These are phyloP conservation scores for Orius laevigatus DNA, from an alignment of 1,140 invertebrate species.

Conservation along the genomic window DNA sequence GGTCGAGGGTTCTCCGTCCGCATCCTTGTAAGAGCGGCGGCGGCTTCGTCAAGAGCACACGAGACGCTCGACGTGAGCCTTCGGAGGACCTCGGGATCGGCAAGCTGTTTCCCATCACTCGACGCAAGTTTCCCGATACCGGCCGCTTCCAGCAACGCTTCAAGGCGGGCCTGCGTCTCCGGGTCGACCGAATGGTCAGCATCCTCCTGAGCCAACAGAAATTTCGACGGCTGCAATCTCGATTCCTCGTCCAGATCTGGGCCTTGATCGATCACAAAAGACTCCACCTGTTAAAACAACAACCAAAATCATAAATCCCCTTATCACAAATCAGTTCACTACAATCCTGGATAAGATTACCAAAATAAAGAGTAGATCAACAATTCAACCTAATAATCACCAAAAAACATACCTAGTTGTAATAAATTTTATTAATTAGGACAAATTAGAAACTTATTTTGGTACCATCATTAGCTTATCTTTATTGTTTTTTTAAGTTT, in stretches of 20 bases:
- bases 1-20: slow-evolving; percentile 55
- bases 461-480: too few species aligned
- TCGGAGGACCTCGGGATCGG: slow-evolving; percentile 64
- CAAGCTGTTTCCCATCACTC: slow-evolving; percentile 61
- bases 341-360: too few species aligned
- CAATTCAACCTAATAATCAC: too few species aligned
- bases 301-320: slow-evolving; percentile 5
- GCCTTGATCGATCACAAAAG: slow-evolving; percentile 45
- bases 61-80: slow-evolving; percentile 76
- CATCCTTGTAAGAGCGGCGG: slow-evolving; percentile 86
- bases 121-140: slow-evolving; percentile 60
- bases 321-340: not conserved
- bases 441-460: too few species aligned
- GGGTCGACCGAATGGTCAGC: slow-evolving; percentile 67
- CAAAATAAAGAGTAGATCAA: too few species aligned
- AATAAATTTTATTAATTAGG: too few species aligned
- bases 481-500: too few species aligned
- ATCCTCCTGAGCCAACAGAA: slow-evolving; percentile 55
- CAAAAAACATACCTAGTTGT: too few species aligned
- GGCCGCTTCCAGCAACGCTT: slow-evolving; percentile 75
- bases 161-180: slow-evolving; percentile 72
- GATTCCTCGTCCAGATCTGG: slow-evolving; percentile 46
- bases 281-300: slow-evolving; percentile 39
- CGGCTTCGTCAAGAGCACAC: slow-evolving; percentile 88
- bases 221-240: slow-evolving; percentile 55